Percentiles rank a stretch among this genome's conserved stretches.
Conservation (phyloP, 1,140 invertebrate species). For the Drosophila nannoptera region DNA sequence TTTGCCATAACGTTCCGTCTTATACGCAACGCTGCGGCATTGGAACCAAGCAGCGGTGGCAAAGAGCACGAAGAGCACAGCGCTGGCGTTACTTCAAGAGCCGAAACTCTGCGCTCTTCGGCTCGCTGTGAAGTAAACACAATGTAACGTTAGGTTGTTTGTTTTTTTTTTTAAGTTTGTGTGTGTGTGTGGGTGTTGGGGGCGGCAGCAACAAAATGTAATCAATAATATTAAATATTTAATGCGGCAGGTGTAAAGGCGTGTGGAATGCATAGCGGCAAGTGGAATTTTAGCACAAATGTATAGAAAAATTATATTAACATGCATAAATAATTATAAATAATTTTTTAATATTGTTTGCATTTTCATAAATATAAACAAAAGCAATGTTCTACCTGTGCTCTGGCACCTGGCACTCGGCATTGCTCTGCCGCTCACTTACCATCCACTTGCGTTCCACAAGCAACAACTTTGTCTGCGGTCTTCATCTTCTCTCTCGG, state of each 20-base stretch:
- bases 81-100: neutral
- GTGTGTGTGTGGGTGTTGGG: neutral
- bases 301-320: neutral
- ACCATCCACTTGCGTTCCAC: slow-evolving; percentile 42
- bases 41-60: slow-evolving; percentile 14
- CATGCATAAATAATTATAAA: neutral
- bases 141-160: slow-evolving; percentile 69
- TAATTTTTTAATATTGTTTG: neutral
- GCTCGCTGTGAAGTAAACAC: slow-evolving; percentile 53
- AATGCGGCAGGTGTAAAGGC: slow-evolving; percentile 58
- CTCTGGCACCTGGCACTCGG: slow-evolving; percentile 21
- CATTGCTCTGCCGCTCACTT: neutral
- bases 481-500: slow-evolving; percentile 21
- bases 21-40: slow-evolving; percentile 50
- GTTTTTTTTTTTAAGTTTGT: slow-evolving; percentile 12
- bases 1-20: slow-evolving; percentile 43
- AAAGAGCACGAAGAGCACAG: neutral
- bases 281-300: neutral
- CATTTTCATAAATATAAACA: slow-evolving; percentile 14
- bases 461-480: slow-evolving; percentile 24
- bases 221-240: slow-evolving; percentile 79
- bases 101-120: slow-evolving; percentile 4
- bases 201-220: slow-evolving; percentile 50
- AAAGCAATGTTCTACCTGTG: slow-evolving; percentile 40
- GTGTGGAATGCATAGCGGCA: neutral